A percentile compares a stretch with the other conserved stretches of the same genome.
phyloP scores from a whole-genome alignment of 2,797 vertebrate species.

The Catostomus latipinnis region DNA sequence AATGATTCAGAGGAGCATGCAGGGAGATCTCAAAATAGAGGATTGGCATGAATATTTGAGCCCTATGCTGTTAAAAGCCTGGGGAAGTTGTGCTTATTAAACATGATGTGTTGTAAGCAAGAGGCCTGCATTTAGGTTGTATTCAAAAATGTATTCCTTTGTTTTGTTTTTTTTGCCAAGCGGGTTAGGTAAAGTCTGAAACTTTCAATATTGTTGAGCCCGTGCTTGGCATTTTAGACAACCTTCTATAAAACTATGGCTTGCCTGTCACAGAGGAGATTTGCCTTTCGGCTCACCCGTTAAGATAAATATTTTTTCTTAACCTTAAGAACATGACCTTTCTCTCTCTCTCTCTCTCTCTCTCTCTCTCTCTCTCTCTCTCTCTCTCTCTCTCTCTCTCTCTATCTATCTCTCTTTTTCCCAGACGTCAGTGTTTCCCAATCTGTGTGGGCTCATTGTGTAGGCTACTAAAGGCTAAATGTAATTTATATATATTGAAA shows the following conservation, averaged over 20 bases:
- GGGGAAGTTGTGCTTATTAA: slow-evolving; percentile 51
- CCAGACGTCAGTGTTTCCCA: too few species aligned
- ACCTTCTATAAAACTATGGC: neutral
- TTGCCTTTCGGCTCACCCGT: neutral
- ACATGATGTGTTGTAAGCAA: slow-evolving; percentile 58
- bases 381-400: too few species aligned
- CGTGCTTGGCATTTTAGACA: slow-evolving; percentile 14
- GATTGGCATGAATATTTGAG: slow-evolving; percentile 59
- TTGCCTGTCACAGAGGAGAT: slow-evolving; percentile 2
- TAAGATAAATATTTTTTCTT: neutral
- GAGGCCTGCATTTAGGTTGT: slow-evolving; percentile 49
- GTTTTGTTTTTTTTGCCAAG: neutral
- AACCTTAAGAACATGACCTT: neutral
- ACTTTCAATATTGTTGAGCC: slow-evolving; percentile 41
- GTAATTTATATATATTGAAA: too few species aligned
- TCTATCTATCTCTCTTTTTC: neutral
- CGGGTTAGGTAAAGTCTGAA: slow-evolving; percentile 32
- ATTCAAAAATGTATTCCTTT: slow-evolving; percentile 56
- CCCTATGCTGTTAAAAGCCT: slow-evolving; percentile 50
- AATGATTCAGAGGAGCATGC: slow-evolving; percentile 30
- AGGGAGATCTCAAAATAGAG: slow-evolving; percentile 35
- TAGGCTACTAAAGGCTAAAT: too few species aligned
- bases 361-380: too few species aligned
- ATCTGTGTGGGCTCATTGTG: too few species aligned
- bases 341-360: neutral